A percentile compares a stretch with the other conserved stretches of the same genome.
phyloP scores from a whole-genome alignment of 2,797 vertebrate genomes.

The Hapalemur alaotrensis region DNA sequence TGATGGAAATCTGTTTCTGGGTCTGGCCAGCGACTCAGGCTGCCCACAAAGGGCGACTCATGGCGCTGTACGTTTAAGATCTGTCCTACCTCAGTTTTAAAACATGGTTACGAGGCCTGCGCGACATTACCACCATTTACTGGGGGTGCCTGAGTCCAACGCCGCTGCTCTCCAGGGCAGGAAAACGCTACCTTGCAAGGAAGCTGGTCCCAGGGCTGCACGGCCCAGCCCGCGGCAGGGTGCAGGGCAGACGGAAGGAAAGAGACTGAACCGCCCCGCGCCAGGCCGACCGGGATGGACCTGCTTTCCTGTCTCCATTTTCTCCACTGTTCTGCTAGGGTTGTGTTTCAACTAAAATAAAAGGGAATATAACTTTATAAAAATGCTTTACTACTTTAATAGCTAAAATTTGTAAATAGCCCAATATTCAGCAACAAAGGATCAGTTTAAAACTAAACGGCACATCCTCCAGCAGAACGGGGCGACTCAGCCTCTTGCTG shows the following conservation, averaged over 20 bases:
- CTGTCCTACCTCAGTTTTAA: too few species aligned
- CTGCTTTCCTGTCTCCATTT: neutral
- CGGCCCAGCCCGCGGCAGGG: too few species aligned
- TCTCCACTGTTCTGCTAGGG: neutral
- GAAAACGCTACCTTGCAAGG: neutral
- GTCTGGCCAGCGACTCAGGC: fast-evolving
- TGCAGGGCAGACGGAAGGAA: neutral
- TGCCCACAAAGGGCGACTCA: neutral
- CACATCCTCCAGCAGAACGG: fast-evolving
- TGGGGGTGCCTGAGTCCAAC: neutral
- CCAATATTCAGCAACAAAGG: neutral
- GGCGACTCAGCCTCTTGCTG: neutral
- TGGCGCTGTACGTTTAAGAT: neutral
- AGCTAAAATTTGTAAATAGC: neutral
- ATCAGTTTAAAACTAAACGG: fast-evolving
- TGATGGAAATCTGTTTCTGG: fast-evolving
- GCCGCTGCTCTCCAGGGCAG: fast-evolving
- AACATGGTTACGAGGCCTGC: fast-evolving
- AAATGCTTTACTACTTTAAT: neutral
- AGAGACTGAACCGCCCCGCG: fast-evolving
- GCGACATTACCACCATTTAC: fast-evolving
- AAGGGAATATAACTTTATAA: neutral
- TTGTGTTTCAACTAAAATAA: neutral
- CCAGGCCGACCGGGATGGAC: fast-evolving
- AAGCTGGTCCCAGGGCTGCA: too few species aligned